Conservation (phyloP, 2,113 vertebrate genomes). For the Uria lomvia region DNA sequence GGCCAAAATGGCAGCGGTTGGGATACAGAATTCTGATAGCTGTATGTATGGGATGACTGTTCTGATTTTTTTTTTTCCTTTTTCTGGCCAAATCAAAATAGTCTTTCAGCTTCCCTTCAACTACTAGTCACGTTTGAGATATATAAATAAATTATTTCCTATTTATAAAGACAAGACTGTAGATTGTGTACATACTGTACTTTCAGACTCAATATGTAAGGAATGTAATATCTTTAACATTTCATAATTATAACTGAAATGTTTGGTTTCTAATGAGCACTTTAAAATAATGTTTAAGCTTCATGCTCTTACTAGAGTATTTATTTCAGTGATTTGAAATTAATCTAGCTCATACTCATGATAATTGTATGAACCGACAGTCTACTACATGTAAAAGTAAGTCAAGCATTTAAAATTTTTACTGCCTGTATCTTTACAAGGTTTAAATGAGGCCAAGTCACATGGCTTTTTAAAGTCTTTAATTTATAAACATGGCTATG, state of each 20-base stretch:
- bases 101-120: neutral
- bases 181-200: conserved; percentile 44
- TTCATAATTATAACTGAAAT: conserved; percentile 21
- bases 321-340: conserved; percentile 12
- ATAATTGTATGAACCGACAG: neutral
- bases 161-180: conserved; percentile 33
- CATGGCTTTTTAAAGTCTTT: neutral
- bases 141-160: conserved; percentile 7
- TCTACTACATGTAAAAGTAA: neutral
- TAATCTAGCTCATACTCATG: neutral
- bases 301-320: neutral
- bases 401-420: neutral
- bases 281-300: conserved; percentile 24
- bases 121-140: neutral
- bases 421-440: neutral
- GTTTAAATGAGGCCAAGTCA: neutral
- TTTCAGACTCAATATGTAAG: conserved; percentile 1
- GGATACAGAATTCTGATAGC: neutral
- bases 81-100: neutral
- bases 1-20: neutral
- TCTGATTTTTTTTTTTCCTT: neutral
- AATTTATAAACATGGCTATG: neutral
- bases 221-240: conserved; percentile 49
- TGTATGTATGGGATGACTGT: neutral
- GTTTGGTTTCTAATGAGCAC: conserved; percentile 33